Evolutionary conservation across 2,888 invertebrate species (phyloP), one percentile per base, ranked within the genome.

Genomic region (Belgica antarctica): DNA sequence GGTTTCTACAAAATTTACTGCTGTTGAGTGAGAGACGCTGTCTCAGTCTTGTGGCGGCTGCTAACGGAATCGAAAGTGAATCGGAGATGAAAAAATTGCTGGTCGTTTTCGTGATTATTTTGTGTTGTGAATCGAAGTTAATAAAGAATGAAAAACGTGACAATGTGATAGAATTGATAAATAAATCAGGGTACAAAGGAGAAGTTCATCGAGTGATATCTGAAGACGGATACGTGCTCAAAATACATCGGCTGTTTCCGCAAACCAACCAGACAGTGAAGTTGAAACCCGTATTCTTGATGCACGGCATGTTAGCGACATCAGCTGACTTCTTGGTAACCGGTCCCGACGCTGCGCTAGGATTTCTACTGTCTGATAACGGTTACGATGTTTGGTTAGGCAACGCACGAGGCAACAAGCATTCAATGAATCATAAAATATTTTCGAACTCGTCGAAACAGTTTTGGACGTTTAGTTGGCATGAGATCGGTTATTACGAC

Each of bases 141-240:
- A 7, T 31, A 4, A 10, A 7, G 31, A 22, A 8, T 57, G 19
- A 10, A 19, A 24, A 7, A 57, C 2, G 15, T 25, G 65, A 66
- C 41, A 8, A 46, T 22, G 47, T 66, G 7, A 3, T 47, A n/a
- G 28, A 57, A 0, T 15, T 69, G 24, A 57, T 69, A 17, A 2
- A 28, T 19, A 25, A 12, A 31, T 17, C 52, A n/a, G 68, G 68
- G 1, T 69, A 57, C 8, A 2, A 22, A 10, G 77, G 85, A 27
- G 89, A 90, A 79, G 82, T 81, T 41, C 87, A 90, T 76, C 76
- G 77, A 10, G 84, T 89, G 22, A 81, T 81, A 57, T 94, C 94
- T 0, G 77, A 82, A 34, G 94, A 94, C 81, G 90, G 90, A 1
- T 94, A 90, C 76, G 85, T 90, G 25, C 81, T 94, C 73, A 83